Percentiles rank a stretch among this genome's conserved stretches.
phyloP scores from a whole-genome alignment of 2,888 invertebrate genomes.

The Diplazon laetatorius region DNA sequence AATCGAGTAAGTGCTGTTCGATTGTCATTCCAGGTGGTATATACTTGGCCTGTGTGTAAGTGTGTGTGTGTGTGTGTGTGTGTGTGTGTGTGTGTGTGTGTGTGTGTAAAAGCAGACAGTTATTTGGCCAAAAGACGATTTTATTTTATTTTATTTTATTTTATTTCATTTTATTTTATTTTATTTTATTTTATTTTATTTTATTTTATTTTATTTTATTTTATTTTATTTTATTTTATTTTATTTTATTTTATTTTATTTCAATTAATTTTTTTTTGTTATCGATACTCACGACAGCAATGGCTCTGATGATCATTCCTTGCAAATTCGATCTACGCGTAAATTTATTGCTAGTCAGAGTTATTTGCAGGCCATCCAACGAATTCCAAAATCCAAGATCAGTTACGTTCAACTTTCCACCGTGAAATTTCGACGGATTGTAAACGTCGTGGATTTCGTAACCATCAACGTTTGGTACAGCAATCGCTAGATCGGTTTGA shows the following conservation, averaged over 20 bases:
- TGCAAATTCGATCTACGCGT: conserved; percentile 71
- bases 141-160: too few species aligned
- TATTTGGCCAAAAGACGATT: neutral
- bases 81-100: too few species aligned
- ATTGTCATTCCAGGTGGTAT: conserved; percentile 68
- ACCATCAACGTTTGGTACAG: conserved; percentile 57
- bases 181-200: too few species aligned
- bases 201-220: too few species aligned
- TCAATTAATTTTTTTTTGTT: too few species aligned
- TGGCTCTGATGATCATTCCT: conserved; percentile 72
- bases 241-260: too few species aligned
- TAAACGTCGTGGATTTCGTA: conserved; percentile 72
- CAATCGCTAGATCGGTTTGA: conserved; percentile 72
- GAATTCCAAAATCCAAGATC: conserved; percentile 70
- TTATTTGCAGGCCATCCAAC: conserved; percentile 66
- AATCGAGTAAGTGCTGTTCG: conserved; percentile 72
- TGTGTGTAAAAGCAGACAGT: too few species aligned
- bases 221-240: too few species aligned
- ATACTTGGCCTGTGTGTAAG: conserved; percentile 65
- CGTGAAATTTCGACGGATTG: conserved; percentile 73
- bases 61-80: too few species aligned
- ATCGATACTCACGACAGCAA: conserved; percentile 71
- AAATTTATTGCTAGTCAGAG: conserved; percentile 69
- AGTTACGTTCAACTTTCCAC: conserved; percentile 72
- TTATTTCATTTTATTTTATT: too few species aligned